Conservation (phyloP, 2,888 invertebrate species). For the Trileptium ribeirensis region DNA sequence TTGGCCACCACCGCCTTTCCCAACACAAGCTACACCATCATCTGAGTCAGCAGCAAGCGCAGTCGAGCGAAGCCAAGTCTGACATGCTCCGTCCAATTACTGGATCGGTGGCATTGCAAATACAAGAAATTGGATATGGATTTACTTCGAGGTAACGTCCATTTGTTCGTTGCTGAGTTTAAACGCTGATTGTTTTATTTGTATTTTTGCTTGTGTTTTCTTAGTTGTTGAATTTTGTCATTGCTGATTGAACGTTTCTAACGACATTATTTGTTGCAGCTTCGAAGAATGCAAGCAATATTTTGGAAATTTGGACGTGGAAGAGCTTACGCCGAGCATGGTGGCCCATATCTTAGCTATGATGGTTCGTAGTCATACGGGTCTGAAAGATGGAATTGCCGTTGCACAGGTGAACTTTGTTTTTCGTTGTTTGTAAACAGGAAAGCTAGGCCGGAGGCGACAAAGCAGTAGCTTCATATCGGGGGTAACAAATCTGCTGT, state of each 20-base stretch:
- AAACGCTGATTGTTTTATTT: no score
- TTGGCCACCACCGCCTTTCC: no score
- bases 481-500: no score
- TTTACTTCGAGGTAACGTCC: conserved; percentile 65
- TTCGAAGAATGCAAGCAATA: conserved; percentile 80
- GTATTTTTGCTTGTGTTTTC: no score
- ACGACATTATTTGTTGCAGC: conserved; percentile 52
- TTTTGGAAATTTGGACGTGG: conserved; percentile 68
- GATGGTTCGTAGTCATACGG: conserved; percentile 75
- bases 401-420: conserved; percentile 42
- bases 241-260: not conserved
- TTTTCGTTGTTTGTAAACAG: conserved; percentile 31
- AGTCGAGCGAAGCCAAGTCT: not conserved
- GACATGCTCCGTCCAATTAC: conserved; percentile 20
- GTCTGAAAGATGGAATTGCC: conserved; percentile 61
- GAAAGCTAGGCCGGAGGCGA: no score
- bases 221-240: no score
- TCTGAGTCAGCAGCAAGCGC: no score
- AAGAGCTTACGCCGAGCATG: conserved; percentile 70
- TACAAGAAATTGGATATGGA: conserved; percentile 82
- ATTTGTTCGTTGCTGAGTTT: no score
- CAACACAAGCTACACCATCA: not conserved
- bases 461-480: no score
- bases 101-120: conserved; percentile 65
- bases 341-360: conserved; percentile 76